Evolutionary conservation across 2,888 invertebrate species (phyloP), one percentile per base, ranked within the genome.

Genomic region (Isoperla grammatica): DNA sequence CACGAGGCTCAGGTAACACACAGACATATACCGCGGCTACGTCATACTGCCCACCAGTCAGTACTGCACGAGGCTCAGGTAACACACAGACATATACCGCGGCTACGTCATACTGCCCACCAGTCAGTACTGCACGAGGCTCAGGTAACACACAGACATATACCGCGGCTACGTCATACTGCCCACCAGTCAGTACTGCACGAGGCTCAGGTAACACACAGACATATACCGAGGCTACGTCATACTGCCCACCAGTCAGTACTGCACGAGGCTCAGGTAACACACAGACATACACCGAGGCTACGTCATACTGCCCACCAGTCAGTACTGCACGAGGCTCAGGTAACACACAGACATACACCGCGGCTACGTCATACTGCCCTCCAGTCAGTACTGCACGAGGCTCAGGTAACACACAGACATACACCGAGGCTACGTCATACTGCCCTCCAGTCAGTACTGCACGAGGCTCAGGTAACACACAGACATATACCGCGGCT

Each of bases 51-150:
- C 87, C 0, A 77, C 81, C 3, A 75, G 82, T 76, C 75, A 84
- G 73, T 78, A 83, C 29, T 95, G 95, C 91, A 92, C 67, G 93
- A 96, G 76, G 94, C 94, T 15, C 85, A 87, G 76, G 89, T 87
- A 73, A 63, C 70, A n/a, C 54, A 67, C 63, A 64, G 69, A 68
- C 73, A 71, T 20, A 69, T 75, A 61, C 61, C 66, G 83, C 79
- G 84, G 85, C 0, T 80, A 85, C 61, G 94, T 91, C 8, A 77
- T 81, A 0, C 76, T 90, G 58, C 83, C 87, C 0, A 77, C 81
- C 3, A 75, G 82, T 76, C 75, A 84, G 73, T 78, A 83, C 29
- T 95, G 95, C 91, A 92, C 67, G 93, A 96, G 76, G 94, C 94
- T 15, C 85, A 87, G 76, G 89, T 87, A 73, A 63, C 70, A n/a